Evolutionary conservation across 2,113 vertebrate species (phyloP), one percentile per base, ranked within the genome.

Genomic region (Vidua macroura): DNA sequence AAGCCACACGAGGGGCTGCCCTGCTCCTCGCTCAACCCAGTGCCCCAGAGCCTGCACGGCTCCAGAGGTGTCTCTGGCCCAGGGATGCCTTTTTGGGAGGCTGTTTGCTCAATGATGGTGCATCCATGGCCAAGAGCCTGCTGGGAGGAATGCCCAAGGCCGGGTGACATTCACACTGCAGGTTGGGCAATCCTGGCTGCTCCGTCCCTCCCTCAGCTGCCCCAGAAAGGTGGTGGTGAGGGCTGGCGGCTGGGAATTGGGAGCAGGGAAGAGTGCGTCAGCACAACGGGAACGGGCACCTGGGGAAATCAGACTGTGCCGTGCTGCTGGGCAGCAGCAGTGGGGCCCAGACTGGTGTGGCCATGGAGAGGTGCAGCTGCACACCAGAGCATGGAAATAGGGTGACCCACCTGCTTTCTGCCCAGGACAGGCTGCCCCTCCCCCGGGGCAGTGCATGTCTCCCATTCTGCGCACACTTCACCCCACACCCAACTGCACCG

Each of bases 371-470:
- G 19, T 37, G 25, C 23, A 53, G 51, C 53, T 62, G 70, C 35
- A 79, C 30, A 9, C 6, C 0, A 0, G 56, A 68, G 44, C 5
- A 13, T 21, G 44, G 48, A 37, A 79, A 60, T 24, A 48, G 68
- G 5, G 7, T 67, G 35, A 70, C 2, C 4, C 23, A 24, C 13
- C 6, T n/a, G 15, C 56, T 24, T 4, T 10, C n/a, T 15, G 24
- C 11, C 22, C 3, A 0, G 60, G 35, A 49, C 52, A 70, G 66
- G 22, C 49, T 72, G 44, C 44, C 74, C 17, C 28, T 1, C 25
- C 25, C 41, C 0, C 1, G 1, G 53, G 16, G 2, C n/a, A 33
- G 3, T 1, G 37, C 24, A 4, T 0, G 0, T 25, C 53, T 41
- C 25, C 66, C 25, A 1, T 52, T 18, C 25, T 20, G 25, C 56